A percentile compares a stretch with the other conserved stretches of the same genome.
These are phyloP conservation scores for Coluber constrictor DNA, from an alignment of 2,797 vertebrate genomes.

Conservation along the genomic window DNA sequence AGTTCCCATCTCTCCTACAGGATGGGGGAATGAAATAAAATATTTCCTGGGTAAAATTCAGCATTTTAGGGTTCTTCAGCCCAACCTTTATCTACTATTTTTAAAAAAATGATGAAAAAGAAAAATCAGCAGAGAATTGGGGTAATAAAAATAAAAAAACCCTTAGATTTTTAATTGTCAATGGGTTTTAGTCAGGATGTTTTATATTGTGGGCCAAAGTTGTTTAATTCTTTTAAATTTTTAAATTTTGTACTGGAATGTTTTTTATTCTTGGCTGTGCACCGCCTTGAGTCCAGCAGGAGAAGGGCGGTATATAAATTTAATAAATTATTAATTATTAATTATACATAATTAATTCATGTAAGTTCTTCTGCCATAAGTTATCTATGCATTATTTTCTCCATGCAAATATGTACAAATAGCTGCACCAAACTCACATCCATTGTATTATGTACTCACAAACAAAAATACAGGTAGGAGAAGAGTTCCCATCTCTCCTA, in stretches of 20 bases:
- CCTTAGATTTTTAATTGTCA: too few relatives aligned
- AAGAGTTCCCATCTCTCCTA: background rate
- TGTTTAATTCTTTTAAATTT: too few relatives aligned
- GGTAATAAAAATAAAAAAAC: too few relatives aligned
- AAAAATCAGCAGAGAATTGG: background rate
- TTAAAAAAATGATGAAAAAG: background rate
- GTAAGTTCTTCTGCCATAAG: background rate
- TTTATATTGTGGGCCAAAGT: too few relatives aligned
- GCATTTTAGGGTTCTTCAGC: background rate
- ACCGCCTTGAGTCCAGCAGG: too few relatives aligned
- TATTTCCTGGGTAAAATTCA: background rate
- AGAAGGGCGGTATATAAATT: too few relatives aligned
- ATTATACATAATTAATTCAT: too few relatives aligned
- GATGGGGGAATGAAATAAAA: background rate
- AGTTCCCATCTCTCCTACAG: background rate
- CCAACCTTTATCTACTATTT: background rate
- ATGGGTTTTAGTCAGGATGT: too few relatives aligned
- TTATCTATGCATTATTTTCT: background rate
- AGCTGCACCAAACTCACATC: background rate
- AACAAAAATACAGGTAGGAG: background rate
- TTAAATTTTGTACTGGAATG: too few relatives aligned
- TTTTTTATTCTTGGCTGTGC: too few relatives aligned
- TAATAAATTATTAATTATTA: too few relatives aligned
- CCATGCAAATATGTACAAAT: background rate
- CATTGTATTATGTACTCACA: background rate